These are phyloP conservation scores for Mohoua ochrocephala DNA, from an alignment of 2,113 vertebrate species.

Conservation along the genomic window DNA sequence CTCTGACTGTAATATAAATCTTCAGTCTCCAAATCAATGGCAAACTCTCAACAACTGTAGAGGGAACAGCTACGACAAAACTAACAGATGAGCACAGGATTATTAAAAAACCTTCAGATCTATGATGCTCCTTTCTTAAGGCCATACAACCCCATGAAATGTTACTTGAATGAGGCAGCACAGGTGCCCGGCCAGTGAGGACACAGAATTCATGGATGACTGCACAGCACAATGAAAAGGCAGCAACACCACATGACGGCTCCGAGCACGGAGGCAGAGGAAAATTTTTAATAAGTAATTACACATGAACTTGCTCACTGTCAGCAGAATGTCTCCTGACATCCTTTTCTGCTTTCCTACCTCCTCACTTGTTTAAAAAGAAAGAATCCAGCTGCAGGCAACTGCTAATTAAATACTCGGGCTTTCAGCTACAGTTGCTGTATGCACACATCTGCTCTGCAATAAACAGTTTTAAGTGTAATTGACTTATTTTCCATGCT, in stretches of 20 bases:
- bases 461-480: slow-evolving; percentile 24
- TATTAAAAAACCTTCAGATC: not conserved
- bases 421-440: slow-evolving; percentile 13
- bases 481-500: slow-evolving; percentile 2
- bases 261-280: not conserved
- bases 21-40: not conserved
- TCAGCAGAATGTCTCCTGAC: not conserved
- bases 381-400: slow-evolving; percentile 56
- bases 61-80: not conserved
- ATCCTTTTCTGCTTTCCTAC: not conserved
- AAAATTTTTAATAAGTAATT: not conserved
- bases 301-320: not conserved
- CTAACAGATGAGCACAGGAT: not conserved
- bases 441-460: slow-evolving; percentile 10
- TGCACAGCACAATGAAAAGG: not conserved
- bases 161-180: not conserved
- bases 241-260: not conserved
- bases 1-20: not conserved
- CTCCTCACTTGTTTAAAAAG: not conserved
- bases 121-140: not conserved
- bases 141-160: not conserved
- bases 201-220: fast-evolving
- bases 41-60: not conserved
- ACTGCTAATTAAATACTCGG: slow-evolving; percentile 36
- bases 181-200: not conserved